Evolutionary conservation across 1,140 invertebrate species (phyloP).

Genomic region (Trichonephila clavata): DNA sequence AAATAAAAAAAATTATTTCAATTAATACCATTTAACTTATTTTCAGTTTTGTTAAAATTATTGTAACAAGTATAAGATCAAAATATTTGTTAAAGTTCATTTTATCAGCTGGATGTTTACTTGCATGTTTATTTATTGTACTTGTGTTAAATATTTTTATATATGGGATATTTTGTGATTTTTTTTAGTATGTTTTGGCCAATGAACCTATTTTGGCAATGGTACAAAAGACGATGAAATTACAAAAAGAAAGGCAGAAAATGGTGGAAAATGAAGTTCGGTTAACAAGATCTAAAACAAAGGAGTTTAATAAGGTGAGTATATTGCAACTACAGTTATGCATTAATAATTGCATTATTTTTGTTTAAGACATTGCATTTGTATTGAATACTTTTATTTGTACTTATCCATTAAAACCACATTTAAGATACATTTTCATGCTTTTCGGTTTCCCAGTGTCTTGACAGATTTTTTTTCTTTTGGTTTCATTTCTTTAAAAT

Average conservation of each 20-base stretch:
- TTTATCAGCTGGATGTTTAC: not conserved
- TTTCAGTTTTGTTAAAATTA: not conserved
- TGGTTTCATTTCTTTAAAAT: no score
- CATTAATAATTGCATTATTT: no score
- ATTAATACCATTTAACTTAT: not conserved
- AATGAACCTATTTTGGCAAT: conserved; percentile 92
- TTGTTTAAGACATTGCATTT: no score
- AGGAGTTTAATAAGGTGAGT: conserved; percentile 86
- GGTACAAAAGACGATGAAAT: conserved; percentile 86
- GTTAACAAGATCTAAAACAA: conserved; percentile 91
- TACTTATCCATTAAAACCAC: no score
- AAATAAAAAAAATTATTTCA: no score
- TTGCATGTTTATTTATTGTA: not conserved
- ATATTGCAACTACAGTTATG: no score
- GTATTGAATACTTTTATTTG: no score
- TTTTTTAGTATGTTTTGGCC: conserved; percentile 87
- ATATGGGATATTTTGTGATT: not conserved
- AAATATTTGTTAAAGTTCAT: not conserved
- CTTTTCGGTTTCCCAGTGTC: no score
- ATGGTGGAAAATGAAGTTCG: conserved; percentile 83
- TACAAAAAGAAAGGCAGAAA: conserved; percentile 80
- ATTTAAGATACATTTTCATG: no score
- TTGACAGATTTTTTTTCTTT: no score
- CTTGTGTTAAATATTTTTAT: not conserved
- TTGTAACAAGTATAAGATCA: not conserved